Evolutionary conservation across 2,797 vertebrate species (phyloP).

Genomic region (Alauda arvensis): DNA sequence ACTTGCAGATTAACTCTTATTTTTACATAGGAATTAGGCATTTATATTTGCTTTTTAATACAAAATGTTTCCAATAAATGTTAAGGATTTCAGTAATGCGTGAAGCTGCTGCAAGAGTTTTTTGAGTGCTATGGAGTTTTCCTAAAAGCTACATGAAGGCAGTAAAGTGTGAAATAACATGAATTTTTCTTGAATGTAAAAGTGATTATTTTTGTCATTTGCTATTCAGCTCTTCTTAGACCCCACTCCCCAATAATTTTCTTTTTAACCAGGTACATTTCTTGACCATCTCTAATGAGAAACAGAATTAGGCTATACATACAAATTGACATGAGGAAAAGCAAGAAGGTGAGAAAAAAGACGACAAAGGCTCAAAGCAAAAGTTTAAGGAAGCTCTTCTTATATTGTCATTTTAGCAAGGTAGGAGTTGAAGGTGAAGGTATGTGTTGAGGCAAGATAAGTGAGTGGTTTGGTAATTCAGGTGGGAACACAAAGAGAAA

Average conservation of each 20-base stretch:
- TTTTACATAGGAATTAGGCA: neutral
- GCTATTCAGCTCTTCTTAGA: neutral
- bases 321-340: neutral
- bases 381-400: neutral
- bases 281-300: neutral
- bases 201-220: neutral
- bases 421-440: neutral
- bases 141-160: neutral
- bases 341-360: neutral
- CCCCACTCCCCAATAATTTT: neutral
- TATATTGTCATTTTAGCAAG: neutral
- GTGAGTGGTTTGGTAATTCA: neutral
- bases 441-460: neutral
- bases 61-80: neutral
- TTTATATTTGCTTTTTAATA: neutral
- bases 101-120: neutral
- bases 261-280: neutral
- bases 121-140: neutral
- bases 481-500: neutral
- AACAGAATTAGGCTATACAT: neutral
- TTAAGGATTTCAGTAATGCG: neutral
- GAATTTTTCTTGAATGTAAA: neutral
- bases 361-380: neutral
- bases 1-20: neutral
- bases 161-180: neutral